Evolutionary conservation across 2,888 invertebrate genomes (phyloP), one percentile per base, ranked within the genome.

Genomic region (Drosophila meridionalis): DNA sequence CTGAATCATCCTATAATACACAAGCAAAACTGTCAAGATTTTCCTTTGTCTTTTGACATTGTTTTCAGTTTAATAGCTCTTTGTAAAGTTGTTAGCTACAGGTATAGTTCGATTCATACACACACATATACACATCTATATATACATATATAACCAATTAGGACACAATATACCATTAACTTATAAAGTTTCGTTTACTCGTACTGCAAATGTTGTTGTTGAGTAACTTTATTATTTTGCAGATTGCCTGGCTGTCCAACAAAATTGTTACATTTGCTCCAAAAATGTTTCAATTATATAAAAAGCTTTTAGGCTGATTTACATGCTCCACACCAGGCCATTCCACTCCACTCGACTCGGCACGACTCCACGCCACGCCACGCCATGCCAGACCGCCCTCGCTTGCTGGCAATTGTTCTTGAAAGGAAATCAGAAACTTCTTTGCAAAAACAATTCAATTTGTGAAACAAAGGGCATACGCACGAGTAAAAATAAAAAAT

Each of bases 201-300:
- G 28, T 14, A 3, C 28, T 28, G 47, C 2, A 12, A 47, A 47
- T 47, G 47, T 30, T 73, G 66, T 28, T 45, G 52, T 68, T 42
- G 11, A 38, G 36, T 66, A 77, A 77, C 61, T 80, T 77, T 32
- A 66, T 80, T 78, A 77, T 72, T 34, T 32, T 43, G 52, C 45
- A 64, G 64, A 76, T 70, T 66, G 80, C 69, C 34, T 63, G 79
- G 65, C 63, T 26, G 47, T 60, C 45, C 43, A 60, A 57, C 57
- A 47, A 76, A 70, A 76, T 65, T 80, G 72, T 72, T 76, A 59
- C 81, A 77, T 78, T 80, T 73, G 43, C 62, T 73, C 52, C 32
- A 70, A 70, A 70, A 88, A 83, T 76, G 83, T 72, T 83, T 86
- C 83, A 83, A 88, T 83, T 83, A 88, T 85, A 73, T 71, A 80